Percentiles rank a stretch among this genome's conserved stretches.
Conservation (phyloP, 2,888 invertebrate species). For the Lasius fuliginosus region DNA sequence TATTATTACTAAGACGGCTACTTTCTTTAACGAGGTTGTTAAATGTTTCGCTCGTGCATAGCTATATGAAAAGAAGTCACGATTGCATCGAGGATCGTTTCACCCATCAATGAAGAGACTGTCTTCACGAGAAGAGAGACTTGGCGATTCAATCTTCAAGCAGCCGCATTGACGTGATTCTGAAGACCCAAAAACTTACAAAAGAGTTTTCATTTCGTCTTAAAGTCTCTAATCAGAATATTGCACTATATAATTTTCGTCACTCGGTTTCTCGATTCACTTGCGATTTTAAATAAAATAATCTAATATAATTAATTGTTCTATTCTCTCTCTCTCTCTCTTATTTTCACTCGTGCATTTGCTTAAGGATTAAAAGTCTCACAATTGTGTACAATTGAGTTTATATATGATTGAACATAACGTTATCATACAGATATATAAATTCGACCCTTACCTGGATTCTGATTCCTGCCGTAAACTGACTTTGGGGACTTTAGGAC, state of each 20-base stretch:
- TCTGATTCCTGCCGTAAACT: conserved; percentile 29
- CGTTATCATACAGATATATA: conserved; percentile 45
- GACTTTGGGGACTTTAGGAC: neutral
- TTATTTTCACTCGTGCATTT: neutral
- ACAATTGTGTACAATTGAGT: conserved; percentile 47
- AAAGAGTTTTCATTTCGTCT: neutral
- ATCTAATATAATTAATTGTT: neutral
- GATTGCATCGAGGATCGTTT: conserved; percentile 3
- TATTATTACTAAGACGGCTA: conserved; percentile 64
- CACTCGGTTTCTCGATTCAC: neutral
- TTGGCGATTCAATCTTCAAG: conserved; percentile 44
- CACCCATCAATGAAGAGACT: neutral
- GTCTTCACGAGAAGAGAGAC: conserved; percentile 5
- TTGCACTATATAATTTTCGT: conserved; percentile 36
- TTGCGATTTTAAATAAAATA: conserved; percentile 30
- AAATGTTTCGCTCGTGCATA: conserved; percentile 61
- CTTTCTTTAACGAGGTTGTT: conserved; percentile 60
- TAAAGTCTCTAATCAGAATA: conserved; percentile 19
- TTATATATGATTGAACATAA: conserved; percentile 52
- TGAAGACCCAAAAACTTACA: neutral
- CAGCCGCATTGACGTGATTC: conserved; percentile 4
- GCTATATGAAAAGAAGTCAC: conserved; percentile 56
- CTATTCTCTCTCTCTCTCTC: neutral
- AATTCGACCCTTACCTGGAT: conserved; percentile 42
- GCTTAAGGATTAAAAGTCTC: conserved; percentile 41